A percentile compares a stretch with the other conserved stretches of the same genome.
Evolutionary conservation across 2,797 vertebrate genomes (phyloP).

Genomic region (Spatula clypeata): DNA sequence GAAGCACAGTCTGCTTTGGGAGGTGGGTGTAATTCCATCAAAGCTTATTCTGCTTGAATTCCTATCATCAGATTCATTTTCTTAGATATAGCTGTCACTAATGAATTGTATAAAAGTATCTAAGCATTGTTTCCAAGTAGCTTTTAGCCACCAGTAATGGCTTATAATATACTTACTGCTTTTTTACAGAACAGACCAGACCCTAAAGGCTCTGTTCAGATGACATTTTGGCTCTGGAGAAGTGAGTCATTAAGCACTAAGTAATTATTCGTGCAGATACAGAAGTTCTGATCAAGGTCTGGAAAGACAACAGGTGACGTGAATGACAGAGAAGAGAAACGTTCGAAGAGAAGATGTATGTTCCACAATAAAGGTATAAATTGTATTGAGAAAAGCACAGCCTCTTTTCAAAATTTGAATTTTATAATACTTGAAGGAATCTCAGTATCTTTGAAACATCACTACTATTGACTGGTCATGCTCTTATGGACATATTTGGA

Average conservation of each 20-base stretch:
- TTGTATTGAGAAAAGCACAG: neutral
- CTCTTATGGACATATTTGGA: neutral
- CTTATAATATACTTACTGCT: neutral
- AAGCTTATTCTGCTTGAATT: neutral
- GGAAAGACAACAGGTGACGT: neutral
- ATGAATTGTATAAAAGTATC: neutral
- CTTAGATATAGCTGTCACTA: neutral
- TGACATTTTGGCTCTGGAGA: neutral
- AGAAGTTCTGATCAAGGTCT: neutral
- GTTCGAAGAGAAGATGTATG: accelerated
- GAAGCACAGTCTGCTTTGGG: neutral
- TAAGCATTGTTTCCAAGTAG: neutral
- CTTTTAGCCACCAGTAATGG: neutral
- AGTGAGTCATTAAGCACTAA: neutral
- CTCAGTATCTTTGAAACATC: neutral
- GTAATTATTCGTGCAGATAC: neutral
- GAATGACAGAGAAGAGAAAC: accelerated
- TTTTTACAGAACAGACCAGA: neutral
- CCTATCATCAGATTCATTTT: neutral
- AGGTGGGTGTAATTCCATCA: neutral
- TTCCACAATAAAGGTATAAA: neutral
- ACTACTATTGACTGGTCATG: neutral
- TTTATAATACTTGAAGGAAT: neutral
- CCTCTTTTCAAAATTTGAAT: neutral
- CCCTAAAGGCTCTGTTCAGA: neutral